Conservation (phyloP, 2,888 invertebrate genomes). For the Eurois occulta region DNA sequence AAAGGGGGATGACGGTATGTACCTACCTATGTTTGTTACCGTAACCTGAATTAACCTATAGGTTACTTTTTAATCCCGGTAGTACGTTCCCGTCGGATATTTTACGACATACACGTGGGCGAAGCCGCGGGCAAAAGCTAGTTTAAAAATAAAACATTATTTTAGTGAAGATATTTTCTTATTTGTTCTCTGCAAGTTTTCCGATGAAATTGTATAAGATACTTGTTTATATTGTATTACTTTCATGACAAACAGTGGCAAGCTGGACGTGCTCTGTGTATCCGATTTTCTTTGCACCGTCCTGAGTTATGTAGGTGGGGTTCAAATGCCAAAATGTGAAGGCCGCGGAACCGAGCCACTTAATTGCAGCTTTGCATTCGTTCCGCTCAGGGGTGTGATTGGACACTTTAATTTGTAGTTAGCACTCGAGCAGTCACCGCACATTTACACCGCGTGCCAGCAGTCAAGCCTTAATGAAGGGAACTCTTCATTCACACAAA, state of each 20-base stretch:
- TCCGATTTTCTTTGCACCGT: constrained; percentile 50
- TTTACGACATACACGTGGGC: too few species aligned
- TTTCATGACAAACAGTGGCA: constrained; percentile 55
- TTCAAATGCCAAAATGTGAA: constrained; percentile 50
- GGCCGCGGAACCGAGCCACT: constrained; percentile 63
- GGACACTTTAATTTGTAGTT: constrained; percentile 68
- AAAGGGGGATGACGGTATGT: too few species aligned
- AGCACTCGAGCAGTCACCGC: constrained; percentile 41
- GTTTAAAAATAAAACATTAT: constrained; percentile 47
- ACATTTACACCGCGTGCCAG: constrained; percentile 30
- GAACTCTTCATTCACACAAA: constrained; percentile 17
- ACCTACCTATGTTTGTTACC: too few species aligned
- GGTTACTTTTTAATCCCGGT: too few species aligned
- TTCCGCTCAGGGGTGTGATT: constrained; percentile 54
- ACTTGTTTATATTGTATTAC: constrained; percentile 49
- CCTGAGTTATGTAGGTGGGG: constrained; percentile 20
- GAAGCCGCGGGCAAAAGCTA: too few species aligned
- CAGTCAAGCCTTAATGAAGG: constrained; percentile 3
- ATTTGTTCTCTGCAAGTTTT: constrained; percentile 43
- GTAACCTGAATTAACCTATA: too few species aligned
- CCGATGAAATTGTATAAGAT: constrained; percentile 35
- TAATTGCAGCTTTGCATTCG: constrained; percentile 63
- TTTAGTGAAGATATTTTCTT: constrained; percentile 11
- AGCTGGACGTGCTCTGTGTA: constrained; percentile 56
- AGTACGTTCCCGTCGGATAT: too few species aligned